Evolutionary conservation across 2,113 vertebrate species (phyloP), one percentile per base, ranked within the genome.

Genomic region (Dromaius novaehollandiae): DNA sequence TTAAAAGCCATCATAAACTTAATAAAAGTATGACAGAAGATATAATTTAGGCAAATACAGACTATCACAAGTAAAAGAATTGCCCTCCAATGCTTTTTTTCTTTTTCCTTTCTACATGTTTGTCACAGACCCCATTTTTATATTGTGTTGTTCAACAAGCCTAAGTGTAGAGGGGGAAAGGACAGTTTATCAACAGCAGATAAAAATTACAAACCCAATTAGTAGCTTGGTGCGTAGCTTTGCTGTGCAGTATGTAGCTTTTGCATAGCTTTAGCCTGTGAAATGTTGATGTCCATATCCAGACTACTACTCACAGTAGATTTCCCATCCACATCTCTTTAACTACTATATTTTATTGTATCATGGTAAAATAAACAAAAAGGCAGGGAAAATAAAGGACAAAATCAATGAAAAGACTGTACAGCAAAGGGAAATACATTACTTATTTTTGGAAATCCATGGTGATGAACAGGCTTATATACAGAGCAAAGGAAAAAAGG

Each of bases 1-100:
- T 94, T 91, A 91, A 97, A 96, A 93, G 71, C 30, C 38, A 89
- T 69, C 48, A 89, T 91, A 81, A 73, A 78, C 53, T 30, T 53
- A 84, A 92, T 14, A 93, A 56, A 90, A 80, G 26, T 88, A 53
- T 65, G 58, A 91, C 88, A 92, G 26, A 6, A 89, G 77, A 85
- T 38, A 0, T 81, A 87, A 91, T 86, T 87, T 86, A 77, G 65
- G 53, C 16, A 92, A 89, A 89, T 85, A 44, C 30, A 87, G n/a
- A 53, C 32, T 68, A 16, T 38, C 18, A 5, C 70, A 85, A 70
- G 48, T 10, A 74, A 46, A 44, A 1, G 1, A 65, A 22, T 83
- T 24, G 4, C 14, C 83, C 74, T 90, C n/a, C 64, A 80, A 74
- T 77, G 38, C 9, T 94, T 89, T 82, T 82, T 5, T 8, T 26